These are phyloP conservation scores for Erethizon dorsatum DNA, from an alignment of 2,797 vertebrate species.

Conservation along the genomic window DNA sequence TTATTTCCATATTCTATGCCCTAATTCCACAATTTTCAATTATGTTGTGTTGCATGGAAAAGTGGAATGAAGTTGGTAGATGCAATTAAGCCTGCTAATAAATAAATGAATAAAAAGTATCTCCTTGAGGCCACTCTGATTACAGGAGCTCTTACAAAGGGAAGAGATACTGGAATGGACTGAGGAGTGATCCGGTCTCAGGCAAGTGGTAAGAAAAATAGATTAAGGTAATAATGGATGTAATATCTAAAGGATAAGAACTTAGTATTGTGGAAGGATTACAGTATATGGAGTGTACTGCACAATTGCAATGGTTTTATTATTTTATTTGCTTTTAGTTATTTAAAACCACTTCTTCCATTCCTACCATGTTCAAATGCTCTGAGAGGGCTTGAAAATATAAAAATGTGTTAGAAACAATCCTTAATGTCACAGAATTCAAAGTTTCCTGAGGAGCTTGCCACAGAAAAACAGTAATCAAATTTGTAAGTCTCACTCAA, in stretches of 20 bases:
- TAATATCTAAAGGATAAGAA: background rate
- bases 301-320: background rate
- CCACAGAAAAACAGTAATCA: slow-evolving; percentile 1
- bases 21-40: background rate
- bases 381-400: background rate
- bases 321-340: slow-evolving; percentile 44
- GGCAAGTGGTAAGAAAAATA: background rate
- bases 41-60: background rate
- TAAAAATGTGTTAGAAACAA: slow-evolving; percentile 13
- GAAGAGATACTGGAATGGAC: background rate
- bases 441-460: slow-evolving; percentile 34
- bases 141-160: background rate
- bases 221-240: background rate
- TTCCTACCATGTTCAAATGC: background rate
- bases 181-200: background rate
- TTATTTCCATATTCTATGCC: background rate
- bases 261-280: background rate
- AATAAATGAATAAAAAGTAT: background rate
- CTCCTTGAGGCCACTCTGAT: background rate
- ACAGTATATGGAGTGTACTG: background rate
- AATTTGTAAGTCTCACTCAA: background rate
- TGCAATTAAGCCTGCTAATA: background rate
- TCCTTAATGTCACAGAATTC: background rate
- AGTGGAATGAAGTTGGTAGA: background rate
- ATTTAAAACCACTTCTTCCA: slow-evolving; percentile 11